phyloP scores from a whole-genome alignment of 2,797 vertebrate genomes.

The Calcarius lapponicus region DNA sequence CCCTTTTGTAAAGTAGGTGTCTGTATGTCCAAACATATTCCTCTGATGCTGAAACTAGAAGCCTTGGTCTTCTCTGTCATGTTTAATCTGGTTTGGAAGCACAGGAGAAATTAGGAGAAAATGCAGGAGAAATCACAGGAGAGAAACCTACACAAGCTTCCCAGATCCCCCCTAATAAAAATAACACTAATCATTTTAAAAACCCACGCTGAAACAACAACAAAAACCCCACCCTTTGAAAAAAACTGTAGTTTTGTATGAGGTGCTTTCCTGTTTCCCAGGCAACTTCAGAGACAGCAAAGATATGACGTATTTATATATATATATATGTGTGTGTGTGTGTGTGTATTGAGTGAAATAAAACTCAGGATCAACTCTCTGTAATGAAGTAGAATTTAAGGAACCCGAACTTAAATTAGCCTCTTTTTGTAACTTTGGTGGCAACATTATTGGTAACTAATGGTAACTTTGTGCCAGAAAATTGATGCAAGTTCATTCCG shows the following conservation, averaged over 20 bases:
- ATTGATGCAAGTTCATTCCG: too few relatives aligned
- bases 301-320: not conserved
- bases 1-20: not conserved
- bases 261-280: not conserved
- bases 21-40: rapidly evolving
- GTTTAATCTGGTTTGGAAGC: not conserved
- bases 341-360: not conserved
- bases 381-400: not conserved
- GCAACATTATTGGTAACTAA: not conserved
- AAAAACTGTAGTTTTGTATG: not conserved
- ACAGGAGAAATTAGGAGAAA: not conserved
- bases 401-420: too few relatives aligned
- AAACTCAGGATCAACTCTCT: not conserved
- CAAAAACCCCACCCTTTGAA: not conserved
- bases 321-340: rapidly evolving
- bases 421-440: not conserved
- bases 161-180: not conserved
- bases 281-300: not conserved
- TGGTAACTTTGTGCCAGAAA: not conserved
- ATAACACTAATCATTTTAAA: not conserved
- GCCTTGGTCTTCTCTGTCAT: not conserved
- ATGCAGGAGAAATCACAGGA: not conserved
- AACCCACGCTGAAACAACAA: not conserved
- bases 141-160: not conserved
- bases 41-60: not conserved